A percentile compares a stretch with the other conserved stretches of the same genome.
These are phyloP conservation scores for Glyptemys insculpta DNA, from an alignment of 2,797 vertebrate species.

Conservation along the genomic window DNA sequence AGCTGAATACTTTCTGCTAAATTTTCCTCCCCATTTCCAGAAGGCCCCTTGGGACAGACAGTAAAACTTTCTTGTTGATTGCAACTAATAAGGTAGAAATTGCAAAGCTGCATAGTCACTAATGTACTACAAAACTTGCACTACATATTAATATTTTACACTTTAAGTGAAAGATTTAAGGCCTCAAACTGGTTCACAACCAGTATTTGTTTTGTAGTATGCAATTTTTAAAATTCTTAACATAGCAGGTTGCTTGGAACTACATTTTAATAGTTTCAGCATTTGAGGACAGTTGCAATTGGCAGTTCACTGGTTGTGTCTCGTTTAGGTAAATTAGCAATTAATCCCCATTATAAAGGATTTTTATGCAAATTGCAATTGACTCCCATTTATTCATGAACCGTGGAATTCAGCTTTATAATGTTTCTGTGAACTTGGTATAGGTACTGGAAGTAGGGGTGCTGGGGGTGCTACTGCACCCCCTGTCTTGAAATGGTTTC, in stretches of 20 bases:
- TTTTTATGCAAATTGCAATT: too few species aligned
- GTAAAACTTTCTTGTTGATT: not conserved
- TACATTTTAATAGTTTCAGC: not conserved
- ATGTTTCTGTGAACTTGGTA: not conserved
- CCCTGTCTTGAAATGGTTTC: too few species aligned
- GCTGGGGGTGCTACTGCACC: too few species aligned
- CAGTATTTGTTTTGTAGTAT: not conserved
- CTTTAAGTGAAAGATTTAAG: not conserved
- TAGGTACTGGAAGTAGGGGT: too few species aligned
- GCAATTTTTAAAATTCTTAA: not conserved
- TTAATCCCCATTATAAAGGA: not conserved
- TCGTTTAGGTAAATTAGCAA: not conserved
- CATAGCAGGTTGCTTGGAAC: not conserved
- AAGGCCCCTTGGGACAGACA: not conserved
- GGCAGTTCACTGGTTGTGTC: not conserved
- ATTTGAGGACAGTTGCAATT: not conserved
- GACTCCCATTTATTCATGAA: not conserved
- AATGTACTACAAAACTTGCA: not conserved
- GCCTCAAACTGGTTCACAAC: not conserved
- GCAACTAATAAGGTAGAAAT: not conserved
- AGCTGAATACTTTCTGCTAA: not conserved
- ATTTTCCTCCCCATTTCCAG: not conserved
- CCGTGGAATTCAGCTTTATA: not conserved
- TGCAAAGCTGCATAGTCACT: not conserved
- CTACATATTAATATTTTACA: not conserved